Percentiles rank a stretch among this genome's conserved stretches.
These are phyloP conservation scores for Strix uralensis DNA, from an alignment of 2,113 vertebrate species.

Conservation along the genomic window DNA sequence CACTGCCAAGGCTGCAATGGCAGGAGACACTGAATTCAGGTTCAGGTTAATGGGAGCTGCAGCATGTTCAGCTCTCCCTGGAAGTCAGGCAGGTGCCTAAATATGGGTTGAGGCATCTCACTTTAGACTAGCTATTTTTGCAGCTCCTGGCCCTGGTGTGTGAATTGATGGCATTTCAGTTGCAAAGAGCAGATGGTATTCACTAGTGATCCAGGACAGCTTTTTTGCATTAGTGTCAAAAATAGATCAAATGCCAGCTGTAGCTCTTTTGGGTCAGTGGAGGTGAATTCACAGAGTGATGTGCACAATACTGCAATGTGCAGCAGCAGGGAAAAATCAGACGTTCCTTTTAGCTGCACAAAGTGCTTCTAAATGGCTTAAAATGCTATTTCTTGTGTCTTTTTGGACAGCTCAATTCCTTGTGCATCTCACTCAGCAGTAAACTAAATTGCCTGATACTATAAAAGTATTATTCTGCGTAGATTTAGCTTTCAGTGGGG, in stretches of 20 bases:
- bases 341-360: not conserved
- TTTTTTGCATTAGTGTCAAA: slow-evolving; percentile 46
- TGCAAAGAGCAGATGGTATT: slow-evolving; percentile 52
- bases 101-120: not conserved
- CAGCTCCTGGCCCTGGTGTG: slow-evolving; percentile 10
- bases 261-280: slow-evolving; percentile 31
- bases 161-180: slow-evolving; percentile 32
- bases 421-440: fast-evolving
- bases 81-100: not conserved
- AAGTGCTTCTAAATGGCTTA: not conserved
- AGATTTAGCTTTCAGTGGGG: not conserved
- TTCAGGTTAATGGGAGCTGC: not conserved
- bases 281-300: not conserved
- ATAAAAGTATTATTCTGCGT: fast-evolving
- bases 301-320: not conserved
- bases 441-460: not conserved
- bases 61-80: not conserved
- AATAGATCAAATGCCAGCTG: slow-evolving; percentile 41
- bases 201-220: slow-evolving; percentile 21
- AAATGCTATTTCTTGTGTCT: not conserved
- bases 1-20: not conserved
- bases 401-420: not conserved
- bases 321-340: not conserved
- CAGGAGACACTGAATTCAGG: not conserved
- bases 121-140: slow-evolving; percentile 38